Evolutionary conservation across 2,113 vertebrate species (phyloP).

Genomic region (Lethenteron reissneri): DNA sequence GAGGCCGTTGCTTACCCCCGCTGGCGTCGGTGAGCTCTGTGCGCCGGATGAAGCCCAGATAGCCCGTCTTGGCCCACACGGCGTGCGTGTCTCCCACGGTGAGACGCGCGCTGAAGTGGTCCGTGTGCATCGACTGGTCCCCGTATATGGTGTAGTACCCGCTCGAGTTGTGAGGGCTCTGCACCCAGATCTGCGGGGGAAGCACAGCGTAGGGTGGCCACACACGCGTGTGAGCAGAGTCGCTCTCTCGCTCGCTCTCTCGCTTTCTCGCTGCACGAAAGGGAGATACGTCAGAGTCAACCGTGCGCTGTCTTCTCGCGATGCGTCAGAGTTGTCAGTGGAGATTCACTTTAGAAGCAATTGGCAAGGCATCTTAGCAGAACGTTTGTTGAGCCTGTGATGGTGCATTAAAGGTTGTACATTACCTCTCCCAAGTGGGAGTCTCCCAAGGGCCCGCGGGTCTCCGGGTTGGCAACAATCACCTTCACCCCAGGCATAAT

Average conservation of each 20-base stretch:
- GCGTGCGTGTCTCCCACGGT: constrained; percentile 2
- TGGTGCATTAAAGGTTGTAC: not conserved
- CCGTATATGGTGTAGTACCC: constrained; percentile 4
- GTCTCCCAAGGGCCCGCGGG: constrained; percentile 75
- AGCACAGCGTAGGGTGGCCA: too few species aligned
- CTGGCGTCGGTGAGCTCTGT: constrained; percentile 5
- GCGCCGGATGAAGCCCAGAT: constrained; percentile 1
- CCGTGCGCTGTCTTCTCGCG: too few species aligned
- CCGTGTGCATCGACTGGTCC: not conserved
- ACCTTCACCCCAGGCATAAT: constrained; percentile 84
- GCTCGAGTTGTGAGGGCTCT: not conserved
- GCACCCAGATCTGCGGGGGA: constrained; percentile 1
- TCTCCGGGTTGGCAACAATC: constrained; percentile 88
- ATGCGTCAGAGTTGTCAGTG: too few species aligned
- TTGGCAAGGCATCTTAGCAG: too few species aligned
- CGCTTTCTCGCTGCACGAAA: not conserved
- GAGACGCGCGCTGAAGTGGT: constrained; percentile 1
- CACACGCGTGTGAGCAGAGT: too few species aligned
- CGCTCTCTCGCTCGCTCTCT: not conserved
- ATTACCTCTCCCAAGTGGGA: constrained; percentile 82
- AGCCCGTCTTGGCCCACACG: constrained; percentile 5
- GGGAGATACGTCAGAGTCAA: not conserved
- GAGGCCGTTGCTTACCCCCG: not conserved
- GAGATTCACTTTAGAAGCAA: too few species aligned
- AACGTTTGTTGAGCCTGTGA: too few species aligned